A percentile compares a stretch with the other conserved stretches of the same genome.
These are phyloP conservation scores for Coracias cyanogaster DNA, from an alignment of 2,797 vertebrate species.

Conservation along the genomic window DNA sequence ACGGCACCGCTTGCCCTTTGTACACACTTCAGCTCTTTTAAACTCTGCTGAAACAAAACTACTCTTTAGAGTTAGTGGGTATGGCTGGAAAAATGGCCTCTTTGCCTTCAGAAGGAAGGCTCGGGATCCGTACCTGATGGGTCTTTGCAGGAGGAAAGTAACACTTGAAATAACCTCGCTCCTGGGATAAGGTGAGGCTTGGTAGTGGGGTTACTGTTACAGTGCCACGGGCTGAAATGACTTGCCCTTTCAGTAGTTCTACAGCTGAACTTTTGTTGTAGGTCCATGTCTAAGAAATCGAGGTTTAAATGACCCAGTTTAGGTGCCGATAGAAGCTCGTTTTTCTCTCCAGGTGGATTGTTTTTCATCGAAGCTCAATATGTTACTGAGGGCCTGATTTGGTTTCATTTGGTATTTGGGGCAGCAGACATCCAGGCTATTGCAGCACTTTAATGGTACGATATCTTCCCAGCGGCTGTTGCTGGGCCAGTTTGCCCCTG, in stretches of 20 bases:
- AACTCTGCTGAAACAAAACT: not conserved
- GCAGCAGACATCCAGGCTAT: not conserved
- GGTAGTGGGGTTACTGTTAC: not conserved
- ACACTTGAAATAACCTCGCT: not conserved
- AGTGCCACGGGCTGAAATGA: not conserved
- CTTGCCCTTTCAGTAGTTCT: not conserved
- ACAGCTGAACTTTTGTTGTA: not conserved
- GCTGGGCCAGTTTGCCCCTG: not conserved
- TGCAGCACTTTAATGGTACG: not conserved
- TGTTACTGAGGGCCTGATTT: not conserved
- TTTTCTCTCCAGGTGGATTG: not conserved
- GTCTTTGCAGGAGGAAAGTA: not conserved
- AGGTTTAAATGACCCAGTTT: not conserved
- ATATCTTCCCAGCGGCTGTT: not conserved
- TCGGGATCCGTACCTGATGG: rapidly evolving
- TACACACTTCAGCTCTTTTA: not conserved
- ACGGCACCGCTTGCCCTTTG: not conserved
- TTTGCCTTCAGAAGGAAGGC: not conserved
- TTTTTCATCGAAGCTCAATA: not conserved
- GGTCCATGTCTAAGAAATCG: not conserved
- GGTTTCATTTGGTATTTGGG: not conserved
- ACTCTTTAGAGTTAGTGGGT: not conserved
- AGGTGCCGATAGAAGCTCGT: not conserved
- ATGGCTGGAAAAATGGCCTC: not conserved
- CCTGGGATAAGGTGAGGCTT: not conserved